Percentiles rank a stretch among this genome's conserved stretches.
Conservation (phyloP, 2,888 invertebrate species). For the Drosophila pseudotakahashii region DNA sequence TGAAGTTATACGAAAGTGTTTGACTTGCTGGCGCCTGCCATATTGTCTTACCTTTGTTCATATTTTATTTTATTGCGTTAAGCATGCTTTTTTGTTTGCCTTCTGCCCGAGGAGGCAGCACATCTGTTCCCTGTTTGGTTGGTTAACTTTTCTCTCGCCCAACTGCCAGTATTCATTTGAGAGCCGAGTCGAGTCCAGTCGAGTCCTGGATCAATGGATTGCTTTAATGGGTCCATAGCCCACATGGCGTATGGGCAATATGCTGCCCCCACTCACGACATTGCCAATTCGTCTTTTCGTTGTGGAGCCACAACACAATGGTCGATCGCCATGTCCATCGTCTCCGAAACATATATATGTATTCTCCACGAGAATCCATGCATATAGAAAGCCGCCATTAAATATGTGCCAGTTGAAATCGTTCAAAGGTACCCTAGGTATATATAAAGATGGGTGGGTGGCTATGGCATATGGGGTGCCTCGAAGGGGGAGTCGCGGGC, state of each 20-base stretch:
- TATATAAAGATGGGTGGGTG: neutral
- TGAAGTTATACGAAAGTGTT: constrained; percentile 55
- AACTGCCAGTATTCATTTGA: constrained; percentile 2
- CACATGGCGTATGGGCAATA: constrained; percentile 69
- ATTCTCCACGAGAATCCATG: constrained; percentile 47
- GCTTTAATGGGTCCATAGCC: constrained; percentile 56
- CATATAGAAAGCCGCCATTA: constrained; percentile 69
- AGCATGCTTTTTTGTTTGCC: constrained; percentile 49
- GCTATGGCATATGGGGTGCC: neutral
- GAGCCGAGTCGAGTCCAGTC: no score
- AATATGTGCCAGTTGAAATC: constrained; percentile 47
- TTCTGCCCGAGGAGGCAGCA: constrained; percentile 36
- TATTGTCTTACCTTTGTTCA: constrained; percentile 66
- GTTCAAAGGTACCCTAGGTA: constrained; percentile 18
- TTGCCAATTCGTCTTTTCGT: constrained; percentile 56
- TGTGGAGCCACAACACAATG: constrained; percentile 54
- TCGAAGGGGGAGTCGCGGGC: constrained; percentile 13
- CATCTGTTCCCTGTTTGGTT: constrained; percentile 28
- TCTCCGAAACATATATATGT: neutral
- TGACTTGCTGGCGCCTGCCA: constrained; percentile 67
- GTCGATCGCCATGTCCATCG: constrained; percentile 32
- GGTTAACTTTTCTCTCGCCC: constrained; percentile 28
- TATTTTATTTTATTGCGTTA: constrained; percentile 57
- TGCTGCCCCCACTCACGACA: constrained; percentile 43
- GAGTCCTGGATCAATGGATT: constrained; percentile 21